These are phyloP conservation scores for Teleopsis dalmanni DNA, from an alignment of 1,140 invertebrate genomes.

Conservation along the genomic window DNA sequence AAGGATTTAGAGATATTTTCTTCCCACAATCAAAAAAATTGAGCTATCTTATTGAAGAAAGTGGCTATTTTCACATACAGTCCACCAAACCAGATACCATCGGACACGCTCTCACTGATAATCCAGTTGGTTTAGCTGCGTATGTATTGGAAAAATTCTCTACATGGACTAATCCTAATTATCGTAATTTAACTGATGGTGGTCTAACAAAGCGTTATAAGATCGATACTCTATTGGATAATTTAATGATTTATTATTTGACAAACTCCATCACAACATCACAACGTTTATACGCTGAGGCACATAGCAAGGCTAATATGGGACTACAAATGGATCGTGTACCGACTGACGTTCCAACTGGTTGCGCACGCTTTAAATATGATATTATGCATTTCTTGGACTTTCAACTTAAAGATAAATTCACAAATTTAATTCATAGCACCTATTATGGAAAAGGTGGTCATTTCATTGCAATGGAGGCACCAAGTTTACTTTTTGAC, in stretches of 20 bases:
- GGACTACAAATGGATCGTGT: slow-evolving; percentile 50
- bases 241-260: slow-evolving; percentile 83
- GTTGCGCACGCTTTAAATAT: slow-evolving; percentile 57
- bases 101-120: slow-evolving; percentile 54
- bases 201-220: slow-evolving; percentile 56
- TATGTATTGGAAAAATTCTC: slow-evolving; percentile 85
- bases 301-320: slow-evolving; percentile 42
- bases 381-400: slow-evolving; percentile 55
- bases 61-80: slow-evolving; percentile 78
- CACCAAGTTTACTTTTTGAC: slow-evolving; percentile 59
- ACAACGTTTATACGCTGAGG: slow-evolving; percentile 67
- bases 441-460: slow-evolving; percentile 61
- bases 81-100: slow-evolving; percentile 86
- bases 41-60: slow-evolving; percentile 54
- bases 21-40: slow-evolving; percentile 55
- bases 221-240: slow-evolving; percentile 73
- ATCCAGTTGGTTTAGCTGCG: slow-evolving; percentile 67
- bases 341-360: slow-evolving; percentile 56
- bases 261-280: slow-evolving; percentile 69
- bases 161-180: slow-evolving; percentile 60
- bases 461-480: slow-evolving; percentile 79
- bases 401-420: slow-evolving; percentile 53
- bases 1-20: slow-evolving; percentile 50
- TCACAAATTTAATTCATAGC: slow-evolving; percentile 56
- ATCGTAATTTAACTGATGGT: slow-evolving; percentile 56